Evolutionary conservation across 2,113 vertebrate genomes (phyloP).

Genomic region (Macrotus californicus): DNA sequence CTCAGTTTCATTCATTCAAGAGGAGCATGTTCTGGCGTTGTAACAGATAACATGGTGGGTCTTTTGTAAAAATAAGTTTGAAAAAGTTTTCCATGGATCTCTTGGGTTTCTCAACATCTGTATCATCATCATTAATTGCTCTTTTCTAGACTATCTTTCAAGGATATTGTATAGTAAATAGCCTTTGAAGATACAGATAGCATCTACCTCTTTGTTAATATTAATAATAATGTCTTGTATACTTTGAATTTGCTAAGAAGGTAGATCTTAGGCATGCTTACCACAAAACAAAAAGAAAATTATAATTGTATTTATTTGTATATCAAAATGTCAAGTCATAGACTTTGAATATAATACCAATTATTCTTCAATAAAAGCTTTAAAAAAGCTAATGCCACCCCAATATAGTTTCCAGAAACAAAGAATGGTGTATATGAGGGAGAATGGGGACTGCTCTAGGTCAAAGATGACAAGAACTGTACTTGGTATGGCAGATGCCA

Average conservation of each 20-base stretch:
- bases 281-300: too few species aligned
- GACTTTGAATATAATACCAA: background rate
- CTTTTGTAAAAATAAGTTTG: background rate
- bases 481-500: background rate
- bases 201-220: background rate
- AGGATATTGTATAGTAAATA: background rate
- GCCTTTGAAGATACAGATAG: background rate
- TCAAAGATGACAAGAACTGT: background rate
- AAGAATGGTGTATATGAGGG: background rate
- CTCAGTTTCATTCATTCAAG: background rate
- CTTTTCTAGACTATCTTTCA: background rate
- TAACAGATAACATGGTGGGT: background rate
- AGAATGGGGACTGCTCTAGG: background rate
- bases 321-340: background rate
- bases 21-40: background rate
- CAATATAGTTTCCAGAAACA: background rate
- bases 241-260: too few species aligned
- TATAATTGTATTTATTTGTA: background rate
- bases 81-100: background rate
- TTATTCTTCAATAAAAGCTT: background rate
- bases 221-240: background rate
- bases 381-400: background rate
- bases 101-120: background rate
- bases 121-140: background rate
- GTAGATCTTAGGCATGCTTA: too few species aligned